Conservation (phyloP, 2,797 vertebrate species). For the Leuciscus waleckii region DNA sequence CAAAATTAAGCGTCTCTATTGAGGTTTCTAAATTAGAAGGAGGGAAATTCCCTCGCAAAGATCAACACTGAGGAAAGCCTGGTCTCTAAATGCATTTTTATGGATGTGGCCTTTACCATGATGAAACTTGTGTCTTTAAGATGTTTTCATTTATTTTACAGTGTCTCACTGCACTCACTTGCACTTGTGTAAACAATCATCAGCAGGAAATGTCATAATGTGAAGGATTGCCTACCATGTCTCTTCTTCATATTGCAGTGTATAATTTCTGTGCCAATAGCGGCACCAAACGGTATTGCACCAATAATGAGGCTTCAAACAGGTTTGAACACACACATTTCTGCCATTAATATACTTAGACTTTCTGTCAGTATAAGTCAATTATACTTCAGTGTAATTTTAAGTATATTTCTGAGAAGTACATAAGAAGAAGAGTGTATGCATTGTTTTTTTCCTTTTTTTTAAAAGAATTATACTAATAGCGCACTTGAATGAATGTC, state of each 20-base stretch:
- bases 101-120: slow-evolving; percentile 8
- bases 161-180: background rate
- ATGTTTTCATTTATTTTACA: background rate
- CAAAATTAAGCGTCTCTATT: slow-evolving; percentile 66
- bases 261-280: background rate
- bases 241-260: background rate
- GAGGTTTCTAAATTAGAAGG: slow-evolving; percentile 57
- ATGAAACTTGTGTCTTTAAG: slow-evolving; percentile 28
- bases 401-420: no score
- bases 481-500: no score
- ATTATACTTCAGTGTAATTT: no score
- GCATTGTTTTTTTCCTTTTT: no score
- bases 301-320: background rate
- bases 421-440: no score
- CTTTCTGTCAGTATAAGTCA: no score
- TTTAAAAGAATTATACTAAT: no score
- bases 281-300: background rate
- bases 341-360: no score
- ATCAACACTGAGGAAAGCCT: slow-evolving; percentile 17
- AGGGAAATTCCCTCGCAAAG: slow-evolving; percentile 66
- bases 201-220: slow-evolving; percentile 17
- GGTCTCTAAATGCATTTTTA: slow-evolving; percentile 6
- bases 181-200: slow-evolving; percentile 19
- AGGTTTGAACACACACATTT: background rate
- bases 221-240: background rate